Evolutionary conservation across 2,797 vertebrate genomes (phyloP).

Genomic region (Acanthurus lineatus): DNA sequence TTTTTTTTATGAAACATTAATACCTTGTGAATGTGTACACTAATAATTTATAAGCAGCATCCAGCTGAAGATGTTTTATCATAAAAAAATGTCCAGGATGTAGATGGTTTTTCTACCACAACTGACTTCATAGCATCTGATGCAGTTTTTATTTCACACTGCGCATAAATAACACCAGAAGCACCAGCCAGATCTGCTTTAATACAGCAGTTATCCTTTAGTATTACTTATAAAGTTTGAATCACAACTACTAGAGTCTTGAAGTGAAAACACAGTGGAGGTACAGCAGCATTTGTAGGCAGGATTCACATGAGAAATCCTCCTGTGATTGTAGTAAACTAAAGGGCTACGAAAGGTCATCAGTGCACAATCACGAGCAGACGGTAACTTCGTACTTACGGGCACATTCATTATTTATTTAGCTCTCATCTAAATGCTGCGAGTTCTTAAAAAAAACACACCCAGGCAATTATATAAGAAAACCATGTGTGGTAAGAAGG

Average conservation of each 20-base stretch:
- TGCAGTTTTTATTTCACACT: constrained; percentile 19
- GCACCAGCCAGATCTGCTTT: constrained; percentile 30
- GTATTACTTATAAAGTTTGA: neutral
- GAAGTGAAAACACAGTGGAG: constrained; percentile 13
- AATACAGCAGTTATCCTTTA: neutral
- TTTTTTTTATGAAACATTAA: constrained; percentile 35
- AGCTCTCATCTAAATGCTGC: constrained; percentile 15
- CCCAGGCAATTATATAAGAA: constrained; percentile 16
- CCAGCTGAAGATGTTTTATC: constrained; percentile 9
- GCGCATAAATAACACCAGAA: constrained; percentile 17
- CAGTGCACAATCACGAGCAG: constrained; percentile 11
- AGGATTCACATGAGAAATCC: neutral
- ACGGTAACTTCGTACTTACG: constrained; percentile 36
- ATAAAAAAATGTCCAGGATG: constrained; percentile 10
- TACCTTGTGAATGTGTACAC: constrained; percentile 32
- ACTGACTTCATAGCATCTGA: neutral
- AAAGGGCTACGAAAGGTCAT: constrained; percentile 38
- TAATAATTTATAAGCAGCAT: constrained; percentile 37
- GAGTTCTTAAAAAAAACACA: constrained; percentile 30
- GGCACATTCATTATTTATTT: constrained; percentile 50
- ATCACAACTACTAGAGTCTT: constrained; percentile 24
- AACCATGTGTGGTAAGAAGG: constrained; percentile 23
- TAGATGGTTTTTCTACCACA: neutral
- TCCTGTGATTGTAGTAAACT: constrained; percentile 44
- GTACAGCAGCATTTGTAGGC: constrained; percentile 19